Conservation (phyloP, 2,888 invertebrate genomes). For the Dugesia japonica region DNA sequence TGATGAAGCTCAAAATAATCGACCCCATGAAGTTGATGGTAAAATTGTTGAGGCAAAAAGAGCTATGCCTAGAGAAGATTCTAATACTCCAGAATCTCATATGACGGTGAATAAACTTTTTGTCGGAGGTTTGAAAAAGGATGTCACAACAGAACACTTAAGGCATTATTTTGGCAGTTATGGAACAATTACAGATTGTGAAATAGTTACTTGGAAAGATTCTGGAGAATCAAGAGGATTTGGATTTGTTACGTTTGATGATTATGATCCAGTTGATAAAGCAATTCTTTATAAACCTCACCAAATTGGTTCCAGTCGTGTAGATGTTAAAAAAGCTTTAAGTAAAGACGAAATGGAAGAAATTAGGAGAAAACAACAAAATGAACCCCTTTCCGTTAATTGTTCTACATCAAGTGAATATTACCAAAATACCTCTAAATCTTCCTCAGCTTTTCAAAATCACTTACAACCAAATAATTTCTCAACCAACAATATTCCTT, state of each 20-base stretch:
- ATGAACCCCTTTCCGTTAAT: not conserved
- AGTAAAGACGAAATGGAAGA: conserved; percentile 35
- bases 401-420: not conserved
- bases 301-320: conserved; percentile 23
- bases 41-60: conserved; percentile 86
- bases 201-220: conserved; percentile 75
- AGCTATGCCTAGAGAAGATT: conserved; percentile 66
- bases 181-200: conserved; percentile 66
- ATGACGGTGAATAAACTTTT: conserved; percentile 83
- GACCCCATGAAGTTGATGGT: conserved; percentile 79
- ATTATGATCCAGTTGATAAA: conserved; percentile 89
- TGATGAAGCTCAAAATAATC: conserved; percentile 67
- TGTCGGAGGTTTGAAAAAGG: conserved; percentile 79
- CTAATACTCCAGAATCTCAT: conserved; percentile 75
- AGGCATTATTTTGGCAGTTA: conserved; percentile 51
- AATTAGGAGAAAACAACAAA: conserved; percentile 21
- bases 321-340: conserved; percentile 34
- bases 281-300: conserved; percentile 53
- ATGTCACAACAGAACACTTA: conserved; percentile 73
- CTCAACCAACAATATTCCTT: not conserved
- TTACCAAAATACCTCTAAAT: not conserved
- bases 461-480: not conserved
- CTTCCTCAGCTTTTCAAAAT: not conserved
- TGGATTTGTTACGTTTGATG: conserved; percentile 86
- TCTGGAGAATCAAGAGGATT: conserved; percentile 83